Base-by-base conservation (phyloP, 2,797 vertebrate species). In the Octomys mimax region DNA sequence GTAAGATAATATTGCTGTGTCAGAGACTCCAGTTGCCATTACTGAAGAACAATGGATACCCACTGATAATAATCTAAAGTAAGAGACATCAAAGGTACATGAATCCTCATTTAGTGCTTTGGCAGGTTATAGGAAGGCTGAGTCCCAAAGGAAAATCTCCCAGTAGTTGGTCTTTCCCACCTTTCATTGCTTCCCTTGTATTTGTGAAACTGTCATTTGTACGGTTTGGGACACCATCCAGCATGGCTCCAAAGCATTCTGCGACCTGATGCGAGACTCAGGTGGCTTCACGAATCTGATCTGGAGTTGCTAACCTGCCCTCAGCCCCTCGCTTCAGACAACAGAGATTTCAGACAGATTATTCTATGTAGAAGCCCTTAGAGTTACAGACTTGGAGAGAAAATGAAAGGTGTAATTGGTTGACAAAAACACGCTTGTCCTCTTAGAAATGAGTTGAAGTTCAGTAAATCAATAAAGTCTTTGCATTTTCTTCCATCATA, bases 361-460 rank as follows among this genome's bases (percentile, higher is more conserved):
- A 59, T 13, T 64, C 36, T 83, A 81, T 21, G 18, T 71, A 62
- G 92, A 75, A 39, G 42, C 71, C 33, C 36, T 62, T 28, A 70
- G 70, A 83, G 46, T 59, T 42, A 92, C 18, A 81, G 24, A 83
- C 66, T 75, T 86, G 77, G 64, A 70, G 81, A 96, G 87, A 94
- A 93, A 93, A 87, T 39, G 39, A 87, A 96, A 93, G 77, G 77
- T 33, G 13, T 14, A 93, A 87, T 87, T 84, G 92, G 36, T 92
- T 70, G 84, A 82, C n/a, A 70, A 68, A 70, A 19, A 70, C 24
- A 28, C 49, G 52, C 22, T 79, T 73, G 85, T 83, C 36, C 24
- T 46, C n/a, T 66, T 90, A 90, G 73, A 87, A 94, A 61, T 82
- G 49, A 83, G 31, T 62, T 84, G 64, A 92, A 91, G 96, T 71